A percentile compares a stretch with the other conserved stretches of the same genome.
phyloP scores from a whole-genome alignment of 1,140 invertebrate genomes.

The Lethrus apterus region DNA sequence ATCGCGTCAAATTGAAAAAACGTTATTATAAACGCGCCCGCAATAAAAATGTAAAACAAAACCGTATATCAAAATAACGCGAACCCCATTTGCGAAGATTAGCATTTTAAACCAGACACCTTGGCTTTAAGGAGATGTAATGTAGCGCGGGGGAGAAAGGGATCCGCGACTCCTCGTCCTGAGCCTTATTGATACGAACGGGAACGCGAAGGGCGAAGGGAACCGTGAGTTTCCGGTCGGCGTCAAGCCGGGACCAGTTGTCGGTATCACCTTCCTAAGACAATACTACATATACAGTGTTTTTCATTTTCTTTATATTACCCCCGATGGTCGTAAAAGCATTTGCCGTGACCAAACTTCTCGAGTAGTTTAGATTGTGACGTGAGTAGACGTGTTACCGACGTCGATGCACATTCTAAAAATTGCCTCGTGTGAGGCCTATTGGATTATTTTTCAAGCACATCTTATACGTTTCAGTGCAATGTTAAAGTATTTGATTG shows the following conservation, averaged over 20 bases:
- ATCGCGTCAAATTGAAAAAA: slow-evolving; percentile 38
- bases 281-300: slow-evolving; percentile 47
- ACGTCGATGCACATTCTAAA: too few species aligned
- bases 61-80: slow-evolving; percentile 42
- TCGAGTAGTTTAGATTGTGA: slow-evolving; percentile 41
- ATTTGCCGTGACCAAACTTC: slow-evolving; percentile 73
- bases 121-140: slow-evolving; percentile 37
- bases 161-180: slow-evolving; percentile 2
- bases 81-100: slow-evolving; percentile 42
- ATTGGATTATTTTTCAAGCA: too few species aligned
- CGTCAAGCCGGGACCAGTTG: slow-evolving; percentile 32
- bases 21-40: slow-evolving; percentile 40
- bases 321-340: slow-evolving; percentile 73
- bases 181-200: slow-evolving; percentile 18
- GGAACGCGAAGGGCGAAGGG: slow-evolving; percentile 14
- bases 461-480: too few species aligned
- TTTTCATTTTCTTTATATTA: slow-evolving; percentile 83
- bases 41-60: slow-evolving; percentile 44
- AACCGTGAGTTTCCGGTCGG: slow-evolving; percentile 15
- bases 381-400: too few species aligned
- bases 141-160: slow-evolving; percentile 20
- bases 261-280: slow-evolving; percentile 38
- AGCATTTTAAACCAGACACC: slow-evolving; percentile 43
- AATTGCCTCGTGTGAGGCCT: too few species aligned
- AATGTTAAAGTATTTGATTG: too few species aligned